Percentiles rank a stretch among this genome's conserved stretches.
phyloP scores from a whole-genome alignment of 2,797 vertebrate species.

The Falco rusticolus region DNA sequence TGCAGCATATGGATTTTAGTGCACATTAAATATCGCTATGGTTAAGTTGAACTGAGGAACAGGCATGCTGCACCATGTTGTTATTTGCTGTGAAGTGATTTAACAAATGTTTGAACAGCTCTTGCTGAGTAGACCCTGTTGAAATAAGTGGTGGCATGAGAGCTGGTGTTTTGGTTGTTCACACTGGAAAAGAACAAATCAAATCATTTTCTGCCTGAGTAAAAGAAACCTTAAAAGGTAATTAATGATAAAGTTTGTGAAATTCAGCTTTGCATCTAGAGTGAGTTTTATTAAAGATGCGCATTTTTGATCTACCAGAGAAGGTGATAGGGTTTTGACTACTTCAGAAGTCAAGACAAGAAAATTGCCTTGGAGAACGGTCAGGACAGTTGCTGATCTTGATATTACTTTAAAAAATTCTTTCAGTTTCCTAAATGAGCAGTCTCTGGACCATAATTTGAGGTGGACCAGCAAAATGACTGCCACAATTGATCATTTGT shows the following conservation, averaged over 20 bases:
- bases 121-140: conserved; percentile 7
- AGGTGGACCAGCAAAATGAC: not conserved
- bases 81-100: conserved; percentile 68
- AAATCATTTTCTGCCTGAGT: not conserved
- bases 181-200: not conserved
- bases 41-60: conserved; percentile 34
- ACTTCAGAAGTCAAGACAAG: not conserved
- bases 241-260: not conserved
- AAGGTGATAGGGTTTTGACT: not conserved
- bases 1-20: not conserved
- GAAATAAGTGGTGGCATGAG: not conserved
- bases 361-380: not conserved
- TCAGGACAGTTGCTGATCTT: not conserved
- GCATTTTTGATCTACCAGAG: not conserved
- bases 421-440: not conserved
- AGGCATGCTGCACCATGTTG: not conserved
- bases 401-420: not conserved
- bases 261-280: not conserved
- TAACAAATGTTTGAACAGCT: conserved; percentile 72
- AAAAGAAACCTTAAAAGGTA: not conserved
- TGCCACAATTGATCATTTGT: not conserved
- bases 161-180: conserved; percentile 29
- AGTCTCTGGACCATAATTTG: not conserved
- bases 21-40: not conserved
- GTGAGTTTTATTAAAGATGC: not conserved